A percentile compares a stretch with the other conserved stretches of the same genome.
Evolutionary conservation across 1,140 invertebrate species (phyloP).

Genomic region (Caenorhabditis briggsae): DNA sequence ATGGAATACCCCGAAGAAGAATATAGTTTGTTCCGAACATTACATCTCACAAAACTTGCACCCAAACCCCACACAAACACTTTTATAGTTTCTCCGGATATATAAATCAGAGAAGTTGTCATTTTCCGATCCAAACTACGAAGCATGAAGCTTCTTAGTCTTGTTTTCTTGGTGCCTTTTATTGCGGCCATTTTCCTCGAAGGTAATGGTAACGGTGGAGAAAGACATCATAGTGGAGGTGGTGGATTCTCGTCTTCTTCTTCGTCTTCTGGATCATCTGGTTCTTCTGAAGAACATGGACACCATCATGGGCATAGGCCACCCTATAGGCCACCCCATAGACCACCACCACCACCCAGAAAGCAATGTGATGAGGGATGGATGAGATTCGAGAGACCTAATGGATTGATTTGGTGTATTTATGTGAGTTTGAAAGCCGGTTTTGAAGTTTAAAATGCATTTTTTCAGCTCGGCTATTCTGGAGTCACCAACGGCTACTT

Average conservation of each 20-base stretch:
- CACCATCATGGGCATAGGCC: neutral
- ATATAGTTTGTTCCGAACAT: no score
- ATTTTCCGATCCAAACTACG: neutral
- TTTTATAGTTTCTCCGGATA: neutral
- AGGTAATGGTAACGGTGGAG: neutral
- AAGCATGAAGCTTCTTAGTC: neutral
- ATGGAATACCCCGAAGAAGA: no score
- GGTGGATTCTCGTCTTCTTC: neutral
- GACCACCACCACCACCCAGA: neutral
- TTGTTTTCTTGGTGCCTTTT: neutral
- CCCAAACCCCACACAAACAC: no score
- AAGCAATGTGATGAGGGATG: neutral
- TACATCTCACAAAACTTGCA: no score
- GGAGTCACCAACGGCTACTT: neutral
- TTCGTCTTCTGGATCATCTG: neutral
- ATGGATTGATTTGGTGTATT: conserved; percentile 5
- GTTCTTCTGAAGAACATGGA: conserved; percentile 10
- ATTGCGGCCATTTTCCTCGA: neutral
- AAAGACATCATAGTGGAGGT: neutral
- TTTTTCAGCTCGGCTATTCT: neutral
- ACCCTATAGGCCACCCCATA: neutral
- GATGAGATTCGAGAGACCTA: neutral
- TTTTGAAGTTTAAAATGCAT: neutral
- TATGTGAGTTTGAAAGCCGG: neutral
- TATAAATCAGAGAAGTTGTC: neutral